Evolutionary conservation across 2,113 vertebrate species (phyloP).

Genomic region (Ictidomys tridecemlineatus): DNA sequence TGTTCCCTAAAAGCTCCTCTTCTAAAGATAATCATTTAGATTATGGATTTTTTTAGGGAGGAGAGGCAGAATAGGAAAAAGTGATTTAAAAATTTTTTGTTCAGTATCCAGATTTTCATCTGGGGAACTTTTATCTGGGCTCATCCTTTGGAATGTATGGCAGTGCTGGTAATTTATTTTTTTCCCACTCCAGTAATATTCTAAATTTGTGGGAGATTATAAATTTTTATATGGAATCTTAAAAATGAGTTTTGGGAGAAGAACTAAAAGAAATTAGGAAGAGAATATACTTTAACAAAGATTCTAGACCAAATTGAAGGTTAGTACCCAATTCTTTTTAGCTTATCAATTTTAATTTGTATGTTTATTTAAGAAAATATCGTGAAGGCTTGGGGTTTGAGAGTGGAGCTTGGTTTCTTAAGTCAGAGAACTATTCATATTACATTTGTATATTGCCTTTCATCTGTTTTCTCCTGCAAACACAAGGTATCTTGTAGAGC

Average conservation of each 20-base stretch:
- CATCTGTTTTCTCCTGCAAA: background rate
- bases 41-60: background rate
- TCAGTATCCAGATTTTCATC: background rate
- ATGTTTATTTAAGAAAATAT: background rate
- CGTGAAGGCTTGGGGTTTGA: slow-evolving; percentile 28
- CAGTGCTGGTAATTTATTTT: background rate
- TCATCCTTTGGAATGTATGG: background rate
- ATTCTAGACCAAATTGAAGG: background rate
- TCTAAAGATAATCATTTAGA: slow-evolving; percentile 28
- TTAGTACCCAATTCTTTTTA: background rate
- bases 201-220: background rate
- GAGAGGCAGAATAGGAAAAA: background rate
- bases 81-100: slow-evolving; percentile 35
- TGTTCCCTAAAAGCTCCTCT: background rate
- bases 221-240: slow-evolving; percentile 21
- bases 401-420: background rate
- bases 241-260: slow-evolving; percentile 6
- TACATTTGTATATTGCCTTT: background rate
- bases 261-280: background rate
- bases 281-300: slow-evolving; percentile 37
- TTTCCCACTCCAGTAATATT: background rate
- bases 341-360: slow-evolving; percentile 47
- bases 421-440: background rate
- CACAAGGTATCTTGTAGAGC: background rate
- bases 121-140: background rate